phyloP scores from a whole-genome alignment of 2,888 invertebrate species.

The Perizoma affinitatum region DNA sequence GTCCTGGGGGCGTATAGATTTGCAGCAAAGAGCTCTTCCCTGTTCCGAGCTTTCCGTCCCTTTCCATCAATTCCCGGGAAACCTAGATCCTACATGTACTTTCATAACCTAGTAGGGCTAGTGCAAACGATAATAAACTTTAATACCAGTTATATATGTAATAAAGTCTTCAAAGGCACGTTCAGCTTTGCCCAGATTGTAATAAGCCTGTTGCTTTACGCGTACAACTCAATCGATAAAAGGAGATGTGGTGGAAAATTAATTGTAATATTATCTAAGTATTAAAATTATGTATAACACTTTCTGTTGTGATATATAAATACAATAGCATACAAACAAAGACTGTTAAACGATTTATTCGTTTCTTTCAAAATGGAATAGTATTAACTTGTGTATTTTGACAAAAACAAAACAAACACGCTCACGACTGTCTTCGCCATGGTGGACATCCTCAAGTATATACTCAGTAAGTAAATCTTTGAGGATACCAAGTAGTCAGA shows the following conservation, averaged over 20 bases:
- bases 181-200: slow-evolving; percentile 31
- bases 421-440: too few relatives aligned
- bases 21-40: slow-evolving; percentile 47
- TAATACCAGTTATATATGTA: slow-evolving; percentile 40
- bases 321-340: slow-evolving; percentile 10
- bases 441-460: too few relatives aligned
- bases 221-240: slow-evolving; percentile 50
- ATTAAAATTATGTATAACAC: slow-evolving; percentile 5
- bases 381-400: too few relatives aligned
- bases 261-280: slow-evolving; percentile 4
- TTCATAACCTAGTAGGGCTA: slow-evolving; percentile 18
- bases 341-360: not conserved
- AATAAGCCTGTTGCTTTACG: slow-evolving; percentile 54
- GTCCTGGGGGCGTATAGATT: slow-evolving; percentile 49
- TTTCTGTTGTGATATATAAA: slow-evolving; percentile 6
- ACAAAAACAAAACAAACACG: too few relatives aligned
- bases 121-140: slow-evolving; percentile 53
- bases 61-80: slow-evolving; percentile 65
- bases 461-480: too few relatives aligned
- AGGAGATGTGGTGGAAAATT: slow-evolving; percentile 19
- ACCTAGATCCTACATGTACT: slow-evolving; percentile 59
- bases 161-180: slow-evolving; percentile 39
- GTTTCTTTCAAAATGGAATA: too few relatives aligned
- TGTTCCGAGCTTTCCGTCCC: slow-evolving; percentile 62
- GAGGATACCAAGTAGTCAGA: too few relatives aligned